Evolutionary conservation across 2,113 vertebrate species (phyloP).

Genomic region (Rhinopomastus cyanomelas): DNA sequence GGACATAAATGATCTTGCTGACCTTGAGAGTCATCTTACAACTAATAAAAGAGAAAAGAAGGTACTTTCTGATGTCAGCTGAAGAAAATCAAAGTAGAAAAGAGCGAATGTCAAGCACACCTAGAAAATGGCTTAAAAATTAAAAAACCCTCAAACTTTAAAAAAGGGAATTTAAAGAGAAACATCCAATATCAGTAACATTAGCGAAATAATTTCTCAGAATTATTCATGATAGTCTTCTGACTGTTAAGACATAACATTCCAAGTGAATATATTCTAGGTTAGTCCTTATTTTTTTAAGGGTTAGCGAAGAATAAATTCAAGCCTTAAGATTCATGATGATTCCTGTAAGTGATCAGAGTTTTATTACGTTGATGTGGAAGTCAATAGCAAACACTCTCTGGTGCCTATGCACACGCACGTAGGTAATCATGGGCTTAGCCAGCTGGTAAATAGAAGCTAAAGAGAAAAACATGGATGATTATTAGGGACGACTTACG

Average conservation of each 20-base stretch:
- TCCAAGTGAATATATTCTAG: background rate
- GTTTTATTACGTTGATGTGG: background rate
- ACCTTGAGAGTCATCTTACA: background rate
- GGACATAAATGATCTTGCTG: background rate
- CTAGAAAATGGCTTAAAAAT: background rate
- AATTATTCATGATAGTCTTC: background rate
- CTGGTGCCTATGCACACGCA: background rate
- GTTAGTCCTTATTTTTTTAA: background rate
- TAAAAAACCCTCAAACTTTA: background rate
- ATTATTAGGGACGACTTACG: background rate
- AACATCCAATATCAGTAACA: background rate
- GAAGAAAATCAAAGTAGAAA: background rate
- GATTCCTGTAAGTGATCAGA: background rate
- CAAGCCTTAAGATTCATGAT: background rate
- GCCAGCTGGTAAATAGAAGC: conserved; percentile 20
- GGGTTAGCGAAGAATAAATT: background rate
- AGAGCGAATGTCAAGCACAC: background rate
- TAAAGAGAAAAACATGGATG: conserved; percentile 9
- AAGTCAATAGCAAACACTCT: background rate
- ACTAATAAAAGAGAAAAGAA: background rate
- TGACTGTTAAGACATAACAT: background rate
- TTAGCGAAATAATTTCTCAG: background rate
- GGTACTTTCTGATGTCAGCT: background rate
- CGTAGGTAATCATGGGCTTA: conserved; percentile 10
- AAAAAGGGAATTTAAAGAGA: background rate